Percentiles rank a stretch among this genome's conserved stretches.
These are phyloP conservation scores for Odobenus rosmarus DNA, from an alignment of 2,113 vertebrate species.

Conservation along the genomic window DNA sequence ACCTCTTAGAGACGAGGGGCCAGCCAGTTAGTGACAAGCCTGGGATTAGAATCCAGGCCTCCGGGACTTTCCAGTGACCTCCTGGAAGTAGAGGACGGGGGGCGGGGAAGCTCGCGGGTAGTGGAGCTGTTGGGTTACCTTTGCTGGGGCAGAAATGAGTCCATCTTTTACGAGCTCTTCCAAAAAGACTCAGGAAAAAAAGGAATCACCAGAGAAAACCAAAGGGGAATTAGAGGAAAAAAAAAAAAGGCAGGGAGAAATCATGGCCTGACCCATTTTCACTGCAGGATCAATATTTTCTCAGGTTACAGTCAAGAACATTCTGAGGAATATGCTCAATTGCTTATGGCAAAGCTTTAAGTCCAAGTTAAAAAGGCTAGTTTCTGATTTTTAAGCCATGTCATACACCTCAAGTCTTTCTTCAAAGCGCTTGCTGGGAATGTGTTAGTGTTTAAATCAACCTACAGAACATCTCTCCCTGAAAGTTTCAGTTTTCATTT, in stretches of 20 bases:
- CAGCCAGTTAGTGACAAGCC: constrained; percentile 41
- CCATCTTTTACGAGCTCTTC: constrained; percentile 88
- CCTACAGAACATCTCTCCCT: not conserved
- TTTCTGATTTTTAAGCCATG: not conserved
- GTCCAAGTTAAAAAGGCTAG: not conserved
- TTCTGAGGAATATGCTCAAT: not conserved
- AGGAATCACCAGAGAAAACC: constrained; percentile 62
- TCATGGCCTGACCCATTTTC: not conserved
- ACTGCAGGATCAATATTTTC: too few species aligned
- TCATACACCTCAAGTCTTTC: not conserved
- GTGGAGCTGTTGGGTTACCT: constrained; percentile 81
- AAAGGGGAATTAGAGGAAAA: constrained; percentile 30
- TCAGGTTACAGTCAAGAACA: not conserved
- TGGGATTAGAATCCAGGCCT: not conserved
- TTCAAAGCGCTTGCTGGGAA: not conserved
- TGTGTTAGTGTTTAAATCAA: not conserved
- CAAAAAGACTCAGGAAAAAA: constrained; percentile 85
- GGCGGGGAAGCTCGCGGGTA: not conserved
- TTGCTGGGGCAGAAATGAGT: constrained; percentile 84
- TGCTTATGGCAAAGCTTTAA: not conserved
- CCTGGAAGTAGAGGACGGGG: too few species aligned
- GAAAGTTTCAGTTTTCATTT: not conserved
- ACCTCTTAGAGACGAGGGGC: not conserved
- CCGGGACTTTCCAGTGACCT: not conserved
- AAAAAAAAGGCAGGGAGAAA: too few species aligned